phyloP scores from a whole-genome alignment of 2,888 invertebrate species.

The Patella depressa region DNA sequence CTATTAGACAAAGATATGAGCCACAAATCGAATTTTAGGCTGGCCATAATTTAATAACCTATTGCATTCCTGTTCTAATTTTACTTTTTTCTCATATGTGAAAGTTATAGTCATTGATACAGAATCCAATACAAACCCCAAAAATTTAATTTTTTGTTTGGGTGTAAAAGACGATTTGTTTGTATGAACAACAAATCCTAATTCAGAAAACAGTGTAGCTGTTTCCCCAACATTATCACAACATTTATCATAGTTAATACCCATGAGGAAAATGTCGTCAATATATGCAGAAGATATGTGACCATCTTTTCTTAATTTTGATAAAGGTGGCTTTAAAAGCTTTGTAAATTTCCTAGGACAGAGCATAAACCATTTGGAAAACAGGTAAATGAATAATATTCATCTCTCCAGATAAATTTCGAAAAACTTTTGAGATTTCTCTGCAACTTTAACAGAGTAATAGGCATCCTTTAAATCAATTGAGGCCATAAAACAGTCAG shows the following conservation, averaged over 20 bases:
- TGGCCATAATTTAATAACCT: not conserved
- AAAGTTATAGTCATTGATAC: no score
- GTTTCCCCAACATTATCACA: not conserved
- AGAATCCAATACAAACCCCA: not conserved
- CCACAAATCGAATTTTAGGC: constrained; percentile 10
- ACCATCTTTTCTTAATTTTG: not conserved
- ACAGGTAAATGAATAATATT: constrained; percentile 20
- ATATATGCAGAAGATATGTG: constrained; percentile 14
- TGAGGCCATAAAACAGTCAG: constrained; percentile 20
- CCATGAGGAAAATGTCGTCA: constrained; percentile 15
- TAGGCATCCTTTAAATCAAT: constrained; percentile 29
- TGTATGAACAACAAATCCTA: constrained; percentile 14
- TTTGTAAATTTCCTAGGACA: constrained; percentile 3
- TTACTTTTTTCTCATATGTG: no score
- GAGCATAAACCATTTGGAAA: constrained; percentile 17
- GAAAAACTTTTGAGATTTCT: constrained; percentile 12
- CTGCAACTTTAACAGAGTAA: constrained; percentile 20
- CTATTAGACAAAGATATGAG: constrained; percentile 12
- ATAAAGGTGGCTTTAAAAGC: not conserved
- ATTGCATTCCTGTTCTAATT: not conserved
- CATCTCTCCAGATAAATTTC: constrained; percentile 24
- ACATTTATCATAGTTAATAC: constrained; percentile 10
- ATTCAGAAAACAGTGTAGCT: not conserved
- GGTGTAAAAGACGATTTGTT: constrained; percentile 13
- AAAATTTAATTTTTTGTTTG: not conserved